Conservation (phyloP, 1,140 invertebrate genomes). For the Ericerus pela region DNA sequence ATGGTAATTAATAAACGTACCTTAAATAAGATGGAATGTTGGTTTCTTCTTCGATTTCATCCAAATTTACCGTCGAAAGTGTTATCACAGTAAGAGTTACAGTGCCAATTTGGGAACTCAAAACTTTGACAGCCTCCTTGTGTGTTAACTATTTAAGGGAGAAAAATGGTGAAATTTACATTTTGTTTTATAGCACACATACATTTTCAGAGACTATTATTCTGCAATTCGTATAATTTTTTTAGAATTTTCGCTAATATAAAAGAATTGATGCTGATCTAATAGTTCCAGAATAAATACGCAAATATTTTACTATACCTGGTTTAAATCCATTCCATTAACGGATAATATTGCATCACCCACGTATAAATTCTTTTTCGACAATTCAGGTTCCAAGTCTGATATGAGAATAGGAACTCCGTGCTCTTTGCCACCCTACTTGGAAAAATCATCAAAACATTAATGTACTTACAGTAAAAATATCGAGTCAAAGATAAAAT, state of each 20-base stretch:
- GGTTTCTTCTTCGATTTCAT: constrained; percentile 41
- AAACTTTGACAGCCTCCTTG: constrained; percentile 53
- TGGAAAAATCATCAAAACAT: background rate
- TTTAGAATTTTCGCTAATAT: background rate
- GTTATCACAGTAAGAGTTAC: constrained; percentile 45
- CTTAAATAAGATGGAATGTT: constrained; percentile 35
- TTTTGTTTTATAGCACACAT: background rate
- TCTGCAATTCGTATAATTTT: background rate
- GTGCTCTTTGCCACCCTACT: constrained; percentile 69
- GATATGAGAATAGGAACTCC: constrained; percentile 75
- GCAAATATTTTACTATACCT: background rate
- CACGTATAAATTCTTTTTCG: constrained; percentile 50
- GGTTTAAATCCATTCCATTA: constrained; percentile 45
- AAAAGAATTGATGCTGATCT: background rate
- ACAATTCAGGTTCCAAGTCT: constrained; percentile 62
- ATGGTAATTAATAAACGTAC: background rate
- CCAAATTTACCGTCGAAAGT: constrained; percentile 49
- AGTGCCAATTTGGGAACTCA: constrained; percentile 51
- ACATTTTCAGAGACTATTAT: background rate
- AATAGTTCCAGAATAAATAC: background rate
- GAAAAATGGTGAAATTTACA: background rate
- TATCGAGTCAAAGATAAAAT: no score
- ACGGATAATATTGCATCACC: constrained; percentile 70
- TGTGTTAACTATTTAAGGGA: constrained; percentile 44
- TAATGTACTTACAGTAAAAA: no score